Evolutionary conservation across 2,888 invertebrate genomes (phyloP).

Genomic region (Lasius platythorax): DNA sequence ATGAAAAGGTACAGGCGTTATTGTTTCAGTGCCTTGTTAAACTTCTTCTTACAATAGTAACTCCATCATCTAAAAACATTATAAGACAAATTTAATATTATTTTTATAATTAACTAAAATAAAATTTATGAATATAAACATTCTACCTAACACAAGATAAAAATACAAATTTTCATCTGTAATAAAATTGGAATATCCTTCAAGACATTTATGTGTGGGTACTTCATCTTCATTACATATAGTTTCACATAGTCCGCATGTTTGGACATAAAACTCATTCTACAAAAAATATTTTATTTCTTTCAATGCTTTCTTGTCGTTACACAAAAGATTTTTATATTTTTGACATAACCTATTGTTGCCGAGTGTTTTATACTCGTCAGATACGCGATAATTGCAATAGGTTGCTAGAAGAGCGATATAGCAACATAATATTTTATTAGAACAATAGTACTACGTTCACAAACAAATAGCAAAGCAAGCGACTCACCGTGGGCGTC

Average conservation of each 20-base stretch:
- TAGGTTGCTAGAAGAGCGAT: no score
- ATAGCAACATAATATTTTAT: no score
- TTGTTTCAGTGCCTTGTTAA: neutral
- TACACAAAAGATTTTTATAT: no score
- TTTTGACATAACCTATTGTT: no score
- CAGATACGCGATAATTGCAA: no score
- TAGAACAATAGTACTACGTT: no score
- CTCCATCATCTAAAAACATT: neutral
- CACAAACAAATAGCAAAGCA: no score
- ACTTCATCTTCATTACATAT: neutral
- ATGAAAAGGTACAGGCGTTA: neutral
- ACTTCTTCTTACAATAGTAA: neutral
- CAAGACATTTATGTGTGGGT: slow-evolving; percentile 5
- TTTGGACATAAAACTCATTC: no score
- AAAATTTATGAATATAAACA: neutral
- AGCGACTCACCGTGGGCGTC: no score
- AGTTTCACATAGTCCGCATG: neutral
- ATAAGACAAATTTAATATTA: neutral
- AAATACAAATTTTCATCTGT: neutral
- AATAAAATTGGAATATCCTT: neutral
- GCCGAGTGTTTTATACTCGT: no score
- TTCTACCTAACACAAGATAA: neutral
- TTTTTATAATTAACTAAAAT: neutral
- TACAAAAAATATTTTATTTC: no score
- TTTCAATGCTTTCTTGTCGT: no score